Evolutionary conservation across 1,140 invertebrate species (phyloP), one percentile per base, ranked within the genome.

Genomic region (Mylabris phalerata): DNA sequence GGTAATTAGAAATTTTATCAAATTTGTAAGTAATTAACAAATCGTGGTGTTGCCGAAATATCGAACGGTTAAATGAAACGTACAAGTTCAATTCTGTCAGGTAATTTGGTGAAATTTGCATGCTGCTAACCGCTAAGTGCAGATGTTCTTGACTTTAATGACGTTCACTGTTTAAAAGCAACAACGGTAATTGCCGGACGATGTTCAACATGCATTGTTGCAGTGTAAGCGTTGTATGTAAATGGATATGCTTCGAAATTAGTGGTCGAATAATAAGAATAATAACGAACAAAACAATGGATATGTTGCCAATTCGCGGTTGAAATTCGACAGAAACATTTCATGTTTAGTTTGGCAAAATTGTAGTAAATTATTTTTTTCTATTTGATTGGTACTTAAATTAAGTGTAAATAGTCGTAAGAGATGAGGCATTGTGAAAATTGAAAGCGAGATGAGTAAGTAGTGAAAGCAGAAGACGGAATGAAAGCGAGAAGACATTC

Each of bases 401-500:
- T 32, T 39, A 50, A 50, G 24, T 50, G 39, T 27, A 6, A n/a
- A 10, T 10, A 32, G 38, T 19, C 26, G 32, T 50, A 40, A 32
- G 1, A 32, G 27, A 7, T 32, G 7, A 32, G 4, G 7, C 32
- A 32, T 32, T 32, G 32, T 32, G 32, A 32, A 32, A 32, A 5
- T 32, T 32, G 32, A 32, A 32, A 32, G 32, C 32, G 32, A 32
- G 32, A 32, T 42, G 41, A n/a, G 41, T 42, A 42, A 42, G 19
- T 41, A 55, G 48, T 55, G 58, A 60, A 56, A 63, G 59, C 55
- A 48, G 52, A 61, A 57, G 43, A 45, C 50, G 32, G 55, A 64
- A 57, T 61, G 62, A 61, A 61, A 64, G 55, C 58, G 59, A 60
- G 59, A 64, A 64, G 62, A 64, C 56, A 63, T 60, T 63, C 55